A percentile compares a stretch with the other conserved stretches of the same genome.
phyloP scores from a whole-genome alignment of 2,113 vertebrate species.

The Proterorhinus semilunaris region DNA sequence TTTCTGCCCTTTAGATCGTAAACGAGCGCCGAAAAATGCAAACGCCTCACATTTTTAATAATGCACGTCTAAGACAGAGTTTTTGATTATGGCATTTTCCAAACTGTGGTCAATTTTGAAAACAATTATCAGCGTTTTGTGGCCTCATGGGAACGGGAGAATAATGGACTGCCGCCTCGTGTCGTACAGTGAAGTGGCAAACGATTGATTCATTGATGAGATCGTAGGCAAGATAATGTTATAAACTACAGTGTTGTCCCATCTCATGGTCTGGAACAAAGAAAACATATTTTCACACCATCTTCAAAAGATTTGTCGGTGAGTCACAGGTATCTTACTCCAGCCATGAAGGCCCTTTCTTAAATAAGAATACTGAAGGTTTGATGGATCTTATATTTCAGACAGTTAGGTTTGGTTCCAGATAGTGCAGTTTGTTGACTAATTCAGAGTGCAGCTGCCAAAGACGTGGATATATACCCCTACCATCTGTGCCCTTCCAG shows the following conservation, averaged over 20 bases:
- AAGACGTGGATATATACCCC: conserved; percentile 33
- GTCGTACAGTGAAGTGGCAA: background rate
- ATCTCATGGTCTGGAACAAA: background rate
- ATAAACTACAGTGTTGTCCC: background rate
- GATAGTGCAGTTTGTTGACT: conserved; percentile 12
- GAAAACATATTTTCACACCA: background rate
- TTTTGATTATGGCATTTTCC: conserved; percentile 27
- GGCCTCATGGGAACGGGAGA: background rate
- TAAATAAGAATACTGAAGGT: too few species aligned
- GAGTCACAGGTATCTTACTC: background rate
- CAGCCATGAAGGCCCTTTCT: too few species aligned
- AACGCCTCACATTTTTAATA: conserved; percentile 28
- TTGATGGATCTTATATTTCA: background rate
- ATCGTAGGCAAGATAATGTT: background rate
- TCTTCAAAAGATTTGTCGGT: background rate
- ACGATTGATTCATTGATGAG: background rate
- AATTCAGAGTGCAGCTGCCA: conserved; percentile 54
- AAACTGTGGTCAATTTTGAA: conserved; percentile 19
- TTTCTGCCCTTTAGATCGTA: conserved; percentile 42
- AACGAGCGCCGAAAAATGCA: conserved; percentile 40
- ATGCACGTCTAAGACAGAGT: conserved; percentile 17
- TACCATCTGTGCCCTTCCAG: conserved; percentile 51
- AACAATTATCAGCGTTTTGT: conserved; percentile 10
- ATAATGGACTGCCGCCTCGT: conserved; percentile 27
- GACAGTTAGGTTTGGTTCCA: background rate